Base-by-base conservation (phyloP, 2,797 vertebrate genomes). In the Phrynocephalus vlangalii region DNA sequence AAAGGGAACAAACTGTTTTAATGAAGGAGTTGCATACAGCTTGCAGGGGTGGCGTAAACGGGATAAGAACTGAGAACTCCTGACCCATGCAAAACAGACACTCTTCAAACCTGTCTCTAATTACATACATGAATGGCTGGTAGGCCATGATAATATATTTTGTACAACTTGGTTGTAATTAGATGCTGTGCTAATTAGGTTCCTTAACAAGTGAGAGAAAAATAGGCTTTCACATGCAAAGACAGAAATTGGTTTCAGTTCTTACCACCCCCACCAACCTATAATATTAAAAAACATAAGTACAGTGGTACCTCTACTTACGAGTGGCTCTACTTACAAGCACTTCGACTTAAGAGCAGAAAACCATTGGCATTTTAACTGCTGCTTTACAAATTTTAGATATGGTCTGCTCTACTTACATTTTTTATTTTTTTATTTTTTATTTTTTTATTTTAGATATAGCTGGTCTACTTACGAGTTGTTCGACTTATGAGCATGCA, bases 161-260 rank as follows among this genome's bases (percentile, higher is more conserved):
- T 24, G 1, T 79, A 79, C 24, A 76, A 6, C 70, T 87, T 88
- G 68, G 28, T 84, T 52, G 79, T 89, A 92, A 82, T 26, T 38
- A 78, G 18, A 76, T 3, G 73, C 80, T 52, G 56, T 52, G 18
- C 84, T 90, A 94, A 94, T 91, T 89, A 76, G 67, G 87, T 13
- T 68, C 83, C 60, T 79, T 86, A 50, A 85, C 8, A 86, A 0
- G 56, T 30, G 0, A 76, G 87, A 76, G 71, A 81, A 82, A 84
- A 91, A 89, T 86, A 75, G 0, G 50, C 52, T 87, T 83, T 77
- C 80, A 86, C 77, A 71, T 38, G 3, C 48, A 0, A 81, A 44
- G 87, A 71, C 38, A 79, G 75, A 73, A 93, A 89, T 88, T 63
- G 24, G 89, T 87, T 91, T 90, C 78, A 79, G 80, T 91, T 91